Conservation (phyloP, 2,113 vertebrate species). For the Catagonus wagneri region DNA sequence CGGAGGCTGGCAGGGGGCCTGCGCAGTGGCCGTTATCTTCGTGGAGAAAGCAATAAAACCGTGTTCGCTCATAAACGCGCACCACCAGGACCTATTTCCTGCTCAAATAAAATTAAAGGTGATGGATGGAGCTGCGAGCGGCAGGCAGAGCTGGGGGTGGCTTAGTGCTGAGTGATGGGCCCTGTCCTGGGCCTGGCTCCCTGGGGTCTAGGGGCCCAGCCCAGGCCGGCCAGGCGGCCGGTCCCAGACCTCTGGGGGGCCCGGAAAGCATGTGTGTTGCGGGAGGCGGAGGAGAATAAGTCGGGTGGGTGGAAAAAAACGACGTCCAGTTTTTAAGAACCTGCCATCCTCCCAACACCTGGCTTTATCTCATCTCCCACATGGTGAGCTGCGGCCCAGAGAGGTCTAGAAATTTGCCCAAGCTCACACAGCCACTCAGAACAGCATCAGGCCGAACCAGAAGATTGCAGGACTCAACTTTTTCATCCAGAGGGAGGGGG, state of each 20-base stretch:
- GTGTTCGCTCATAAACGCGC: constrained; percentile 77
- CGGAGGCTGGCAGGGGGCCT: constrained; percentile 70
- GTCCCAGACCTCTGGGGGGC: not conserved
- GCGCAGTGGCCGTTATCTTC: constrained; percentile 75
- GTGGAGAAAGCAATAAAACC: constrained; percentile 77
- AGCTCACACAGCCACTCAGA: not conserved
- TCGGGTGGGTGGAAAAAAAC: not conserved
- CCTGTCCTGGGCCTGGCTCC: constrained; percentile 68
- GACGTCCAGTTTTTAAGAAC: not conserved
- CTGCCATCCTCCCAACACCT: not conserved
- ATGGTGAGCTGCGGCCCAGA: not conserved
- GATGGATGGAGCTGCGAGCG: constrained; percentile 60
- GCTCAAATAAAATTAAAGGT: constrained; percentile 80
- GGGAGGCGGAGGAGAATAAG: not conserved
- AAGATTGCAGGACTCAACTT: not conserved
- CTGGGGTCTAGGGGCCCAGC: constrained; percentile 62
- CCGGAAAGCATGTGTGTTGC: not conserved
- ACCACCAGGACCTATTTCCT: constrained; percentile 80
- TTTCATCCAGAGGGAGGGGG: not conserved
- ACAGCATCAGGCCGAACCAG: not conserved
- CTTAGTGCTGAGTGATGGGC: constrained; percentile 76
- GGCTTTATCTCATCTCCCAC: not conserved
- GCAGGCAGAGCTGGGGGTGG: constrained; percentile 70
- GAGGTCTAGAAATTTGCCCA: not conserved
- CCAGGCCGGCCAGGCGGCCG: not conserved